These are phyloP conservation scores for Caenorhabditis doughertyi DNA, from an alignment of 2,888 invertebrate genomes.

Conservation along the genomic window DNA sequence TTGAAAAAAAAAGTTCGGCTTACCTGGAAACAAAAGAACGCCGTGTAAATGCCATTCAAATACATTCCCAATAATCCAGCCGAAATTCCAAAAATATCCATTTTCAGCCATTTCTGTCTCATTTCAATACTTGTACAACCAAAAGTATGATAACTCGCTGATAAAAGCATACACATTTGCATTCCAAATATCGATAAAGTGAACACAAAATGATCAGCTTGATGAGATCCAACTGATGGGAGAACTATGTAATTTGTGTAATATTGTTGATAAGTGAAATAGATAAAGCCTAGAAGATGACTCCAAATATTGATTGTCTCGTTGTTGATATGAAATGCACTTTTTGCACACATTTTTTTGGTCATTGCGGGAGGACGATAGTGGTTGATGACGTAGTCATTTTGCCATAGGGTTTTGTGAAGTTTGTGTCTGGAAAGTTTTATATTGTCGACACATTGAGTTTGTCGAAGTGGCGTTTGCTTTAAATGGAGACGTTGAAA, in stretches of 20 bases:
- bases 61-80: constrained; percentile 94
- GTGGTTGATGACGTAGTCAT: constrained; percentile 78
- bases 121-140: constrained; percentile 93
- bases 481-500: no score
- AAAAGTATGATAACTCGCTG: constrained; percentile 95
- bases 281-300: constrained; percentile 87
- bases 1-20: neutral
- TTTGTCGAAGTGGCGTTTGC: no score
- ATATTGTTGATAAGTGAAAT: constrained; percentile 90
- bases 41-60: constrained; percentile 95
- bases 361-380: constrained; percentile 86
- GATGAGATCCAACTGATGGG: constrained; percentile 87
- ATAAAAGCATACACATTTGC: constrained; percentile 94
- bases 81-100: constrained; percentile 95
- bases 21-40: constrained; percentile 91
- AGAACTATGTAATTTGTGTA: constrained; percentile 88
- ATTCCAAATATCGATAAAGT: constrained; percentile 91
- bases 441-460: no score
- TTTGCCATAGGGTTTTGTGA: constrained; percentile 78
- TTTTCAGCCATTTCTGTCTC: constrained; percentile 91
- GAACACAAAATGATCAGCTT: constrained; percentile 91
- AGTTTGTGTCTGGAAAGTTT: constrained; percentile 68
- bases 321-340: constrained; percentile 96
- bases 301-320: constrained; percentile 99
- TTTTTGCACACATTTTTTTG: constrained; percentile 91